These are phyloP conservation scores for Thunnus thynnus DNA, from an alignment of 2,113 vertebrate species.

Conservation along the genomic window DNA sequence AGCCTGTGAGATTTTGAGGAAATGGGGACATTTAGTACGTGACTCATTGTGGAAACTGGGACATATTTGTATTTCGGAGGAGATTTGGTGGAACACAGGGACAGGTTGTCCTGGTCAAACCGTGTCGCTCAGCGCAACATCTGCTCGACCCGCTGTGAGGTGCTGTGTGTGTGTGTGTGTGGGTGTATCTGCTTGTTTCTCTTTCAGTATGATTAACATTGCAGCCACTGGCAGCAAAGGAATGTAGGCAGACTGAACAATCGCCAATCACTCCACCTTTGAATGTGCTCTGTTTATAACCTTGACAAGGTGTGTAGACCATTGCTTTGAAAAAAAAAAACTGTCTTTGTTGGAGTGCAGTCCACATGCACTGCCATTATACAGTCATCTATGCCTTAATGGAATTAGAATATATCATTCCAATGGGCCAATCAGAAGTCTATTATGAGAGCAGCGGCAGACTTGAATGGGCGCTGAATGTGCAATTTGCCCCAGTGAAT, in stretches of 20 bases:
- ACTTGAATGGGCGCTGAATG: conserved; percentile 62
- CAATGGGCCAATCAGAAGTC: conserved; percentile 65
- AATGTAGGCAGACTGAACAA: conserved; percentile 1
- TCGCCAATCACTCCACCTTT: neutral
- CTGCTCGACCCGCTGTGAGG: conserved; percentile 55
- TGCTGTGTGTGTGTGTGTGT: conserved; percentile 6
- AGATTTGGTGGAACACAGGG: conserved; percentile 59
- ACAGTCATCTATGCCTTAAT: conserved; percentile 48
- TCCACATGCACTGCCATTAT: conserved; percentile 40
- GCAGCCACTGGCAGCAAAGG: conserved; percentile 21
- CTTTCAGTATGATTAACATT: conserved; percentile 47
- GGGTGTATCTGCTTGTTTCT: conserved; percentile 20
- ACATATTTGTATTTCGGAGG: conserved; percentile 57
- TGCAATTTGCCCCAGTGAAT: conserved; percentile 65
- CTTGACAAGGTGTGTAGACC: conserved; percentile 1
- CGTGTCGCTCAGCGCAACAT: conserved; percentile 59
- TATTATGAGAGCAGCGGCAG: conserved; percentile 63
- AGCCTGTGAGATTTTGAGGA: conserved; percentile 33
- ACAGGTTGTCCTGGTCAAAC: conserved; percentile 62
- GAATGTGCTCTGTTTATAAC: conserved; percentile 39
- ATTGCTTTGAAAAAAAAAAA: conserved; percentile 14
- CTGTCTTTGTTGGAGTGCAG: conserved; percentile 21
- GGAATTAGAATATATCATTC: conserved; percentile 69
- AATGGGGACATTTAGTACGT: conserved; percentile 42
- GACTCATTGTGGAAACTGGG: conserved; percentile 58